A percentile compares a stretch with the other conserved stretches of the same genome.
These are phyloP conservation scores for Ips typographus DNA, from an alignment of 1,140 invertebrate species.

Conservation along the genomic window DNA sequence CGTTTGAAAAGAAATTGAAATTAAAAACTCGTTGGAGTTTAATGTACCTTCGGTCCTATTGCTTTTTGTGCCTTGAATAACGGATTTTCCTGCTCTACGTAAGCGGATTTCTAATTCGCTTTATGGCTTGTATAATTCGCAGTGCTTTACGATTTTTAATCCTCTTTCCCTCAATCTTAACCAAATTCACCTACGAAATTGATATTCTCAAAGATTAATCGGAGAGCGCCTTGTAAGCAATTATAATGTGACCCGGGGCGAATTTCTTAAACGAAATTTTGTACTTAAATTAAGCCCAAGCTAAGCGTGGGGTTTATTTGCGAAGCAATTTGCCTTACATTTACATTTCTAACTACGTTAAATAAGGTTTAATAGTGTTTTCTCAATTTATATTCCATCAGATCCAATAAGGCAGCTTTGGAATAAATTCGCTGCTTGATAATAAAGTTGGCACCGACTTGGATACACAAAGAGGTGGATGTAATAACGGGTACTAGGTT, in stretches of 20 bases:
- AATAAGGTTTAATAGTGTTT: too few relatives aligned
- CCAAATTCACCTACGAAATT: background rate
- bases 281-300: background rate
- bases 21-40: conserved; percentile 15
- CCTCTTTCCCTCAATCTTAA: background rate
- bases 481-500: too few relatives aligned
- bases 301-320: background rate
- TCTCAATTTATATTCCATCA: too few relatives aligned
- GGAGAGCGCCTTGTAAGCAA: background rate
- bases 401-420: too few relatives aligned
- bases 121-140: conserved; percentile 1
- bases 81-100: background rate
- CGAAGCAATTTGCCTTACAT: background rate
- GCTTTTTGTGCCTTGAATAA: conserved; percentile 7
- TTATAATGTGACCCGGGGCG: background rate
- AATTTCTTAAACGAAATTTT: background rate
- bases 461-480: too few relatives aligned
- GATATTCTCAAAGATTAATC: conserved; percentile 1
- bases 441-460: too few relatives aligned
- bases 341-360: too few relatives aligned
- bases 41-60: conserved; percentile 13
- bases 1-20: background rate
- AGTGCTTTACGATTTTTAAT: background rate
- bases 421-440: too few relatives aligned
- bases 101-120: background rate